Evolutionary conservation across 2,113 vertebrate genomes (phyloP), one percentile per base, ranked within the genome.

Genomic region (Arizona elegans): DNA sequence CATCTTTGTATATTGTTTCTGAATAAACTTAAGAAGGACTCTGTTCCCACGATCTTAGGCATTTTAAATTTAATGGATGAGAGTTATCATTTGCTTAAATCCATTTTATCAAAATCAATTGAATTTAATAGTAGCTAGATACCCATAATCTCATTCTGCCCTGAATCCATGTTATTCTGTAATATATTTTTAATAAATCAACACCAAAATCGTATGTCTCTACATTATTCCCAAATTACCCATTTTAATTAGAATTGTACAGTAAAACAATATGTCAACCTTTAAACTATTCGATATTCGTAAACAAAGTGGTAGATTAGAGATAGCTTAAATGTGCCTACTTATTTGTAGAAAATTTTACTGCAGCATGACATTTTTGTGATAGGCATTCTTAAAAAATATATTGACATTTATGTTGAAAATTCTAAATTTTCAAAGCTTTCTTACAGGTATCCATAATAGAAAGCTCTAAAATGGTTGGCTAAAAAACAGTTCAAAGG

Each of bases 401-500:
- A 11, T 91, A 96, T 95, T 88, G 92, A 93, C 62, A 91, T 94
- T 93, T 93, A 59, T 91, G 95, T 96, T 97, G 96, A 95, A 24
- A 93, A 91, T 96, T 96, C 91, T 92, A 91, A 96, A 95, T 94
- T 86, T 93, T 86, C 95, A 95, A 96, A 96, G 96, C 96, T 95
- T 95, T 52, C 90, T 0, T 33, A 90, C 92, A 87, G 81, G 53
- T 94, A 94, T 92, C 91, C 95, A 91, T 91, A 92, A 91, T 91
- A 52, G 86, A 96, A 96, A 96, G 94, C 95, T 97, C 96, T 96
- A 96, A 93, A 97, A 97, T 89, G 43, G 58, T 93, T 94, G 95
- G 94, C 92, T 59, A 92, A 62, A 96, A 97, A 97, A 95, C 88
- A 94, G 90, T 95, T 97, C 90, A 94, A 94, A 94, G 93, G 92